phyloP scores from a whole-genome alignment of 2,888 invertebrate species.

The Mellilla xanthometata region DNA sequence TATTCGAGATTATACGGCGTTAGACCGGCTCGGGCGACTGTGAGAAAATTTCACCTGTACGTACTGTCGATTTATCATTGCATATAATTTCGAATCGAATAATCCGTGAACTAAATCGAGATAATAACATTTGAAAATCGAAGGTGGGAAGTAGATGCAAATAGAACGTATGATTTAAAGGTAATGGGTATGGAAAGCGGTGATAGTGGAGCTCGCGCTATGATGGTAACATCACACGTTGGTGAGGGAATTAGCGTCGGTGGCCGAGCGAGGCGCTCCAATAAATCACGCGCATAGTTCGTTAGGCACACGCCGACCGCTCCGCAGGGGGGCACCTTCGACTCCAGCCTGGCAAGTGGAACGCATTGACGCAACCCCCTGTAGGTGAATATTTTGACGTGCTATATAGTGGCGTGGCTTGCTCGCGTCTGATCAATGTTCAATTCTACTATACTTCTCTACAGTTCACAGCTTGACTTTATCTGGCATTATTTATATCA shows the following conservation, averaged over 20 bases:
- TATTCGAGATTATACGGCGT: slow-evolving; percentile 66
- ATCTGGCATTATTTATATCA: slow-evolving; percentile 16
- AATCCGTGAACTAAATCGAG: slow-evolving; percentile 33
- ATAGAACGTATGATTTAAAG: slow-evolving; percentile 38
- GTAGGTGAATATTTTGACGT: slow-evolving; percentile 77
- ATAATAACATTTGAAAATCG: slow-evolving; percentile 31
- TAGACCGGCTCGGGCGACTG: slow-evolving; percentile 52
- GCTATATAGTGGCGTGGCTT: slow-evolving; percentile 60
- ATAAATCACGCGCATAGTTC: slow-evolving; percentile 76
- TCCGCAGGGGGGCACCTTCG: slow-evolving; percentile 72
- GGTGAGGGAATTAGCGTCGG: slow-evolving; percentile 70
- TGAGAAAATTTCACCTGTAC: slow-evolving; percentile 77
- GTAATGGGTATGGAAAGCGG: slow-evolving; percentile 49
- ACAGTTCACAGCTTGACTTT: slow-evolving; percentile 18
- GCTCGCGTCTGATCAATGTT: slow-evolving; percentile 59
- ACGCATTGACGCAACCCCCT: slow-evolving; percentile 68
- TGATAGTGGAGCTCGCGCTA: slow-evolving; percentile 41
- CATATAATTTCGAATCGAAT: slow-evolving; percentile 37
- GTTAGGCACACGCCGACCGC: slow-evolving; percentile 72
- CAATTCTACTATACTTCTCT: slow-evolving; percentile 14
- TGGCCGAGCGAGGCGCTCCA: slow-evolving; percentile 51
- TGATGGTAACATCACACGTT: slow-evolving; percentile 67
- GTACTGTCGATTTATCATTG: slow-evolving; percentile 50
- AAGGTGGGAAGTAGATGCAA: slow-evolving; percentile 29
- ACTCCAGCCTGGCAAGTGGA: slow-evolving; percentile 70